These are phyloP conservation scores for Channa maculata DNA, from an alignment of 2,113 vertebrate species.

Conservation along the genomic window DNA sequence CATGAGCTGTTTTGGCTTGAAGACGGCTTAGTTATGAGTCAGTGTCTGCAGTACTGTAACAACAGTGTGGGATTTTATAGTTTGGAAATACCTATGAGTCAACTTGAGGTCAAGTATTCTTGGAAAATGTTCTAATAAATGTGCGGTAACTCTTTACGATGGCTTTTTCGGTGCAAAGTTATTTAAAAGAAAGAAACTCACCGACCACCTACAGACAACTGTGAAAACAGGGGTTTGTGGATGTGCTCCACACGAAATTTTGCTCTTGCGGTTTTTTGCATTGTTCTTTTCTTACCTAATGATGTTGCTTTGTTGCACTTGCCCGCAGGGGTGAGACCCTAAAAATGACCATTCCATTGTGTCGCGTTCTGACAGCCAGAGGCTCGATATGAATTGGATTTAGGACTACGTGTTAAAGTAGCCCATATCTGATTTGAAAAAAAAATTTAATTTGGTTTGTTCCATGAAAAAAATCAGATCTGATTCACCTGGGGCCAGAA, in stretches of 20 bases:
- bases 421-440: too few species aligned
- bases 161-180: slow-evolving; percentile 12
- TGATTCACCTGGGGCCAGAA: too few species aligned
- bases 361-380: too few species aligned
- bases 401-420: too few species aligned
- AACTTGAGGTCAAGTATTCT: slow-evolving; percentile 47
- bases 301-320: not conserved
- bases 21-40: slow-evolving; percentile 34
- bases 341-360: too few species aligned
- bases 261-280: not conserved
- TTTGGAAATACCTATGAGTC: slow-evolving; percentile 48
- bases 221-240: not conserved
- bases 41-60: slow-evolving; percentile 25
- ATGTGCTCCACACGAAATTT: not conserved
- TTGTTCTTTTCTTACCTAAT: not conserved
- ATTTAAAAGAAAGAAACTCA: not conserved
- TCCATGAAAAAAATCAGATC: too few species aligned
- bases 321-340: too few species aligned
- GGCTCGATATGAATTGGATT: too few species aligned
- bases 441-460: too few species aligned
- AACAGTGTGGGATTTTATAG: slow-evolving; percentile 14
- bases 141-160: not conserved
- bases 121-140: slow-evolving; percentile 30
- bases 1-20: slow-evolving; percentile 16
- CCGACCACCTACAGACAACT: not conserved